Percentiles rank a stretch among this genome's conserved stretches.
These are phyloP conservation scores for Prenolepis imparis DNA, from an alignment of 2,888 invertebrate species.

Conservation along the genomic window DNA sequence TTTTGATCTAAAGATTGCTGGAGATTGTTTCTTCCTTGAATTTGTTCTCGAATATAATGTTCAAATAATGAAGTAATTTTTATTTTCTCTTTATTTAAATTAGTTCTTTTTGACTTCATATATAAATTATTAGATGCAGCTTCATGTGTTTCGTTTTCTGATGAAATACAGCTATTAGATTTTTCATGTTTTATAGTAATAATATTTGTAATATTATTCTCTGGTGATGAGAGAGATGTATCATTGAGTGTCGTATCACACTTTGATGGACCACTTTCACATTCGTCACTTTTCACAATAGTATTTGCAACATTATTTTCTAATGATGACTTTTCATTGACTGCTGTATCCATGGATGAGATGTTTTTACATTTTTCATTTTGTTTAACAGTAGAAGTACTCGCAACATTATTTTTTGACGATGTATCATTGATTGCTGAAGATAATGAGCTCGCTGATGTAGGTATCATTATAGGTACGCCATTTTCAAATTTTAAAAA, in stretches of 20 bases:
- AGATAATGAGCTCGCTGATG: not conserved
- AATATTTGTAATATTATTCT: conserved; percentile 6
- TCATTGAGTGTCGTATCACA: not conserved
- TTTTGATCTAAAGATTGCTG: conserved; percentile 2
- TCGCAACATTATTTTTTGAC: conserved; percentile 10
- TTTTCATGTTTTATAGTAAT: not conserved
- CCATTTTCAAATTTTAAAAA: conserved; percentile 62
- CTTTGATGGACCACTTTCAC: not conserved
- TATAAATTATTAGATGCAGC: not conserved
- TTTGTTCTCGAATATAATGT: conserved; percentile 14
- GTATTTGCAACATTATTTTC: not conserved
- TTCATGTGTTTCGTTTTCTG: not conserved
- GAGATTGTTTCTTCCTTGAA: not conserved
- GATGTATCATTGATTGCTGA: not conserved
- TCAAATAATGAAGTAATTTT: conserved; percentile 51
- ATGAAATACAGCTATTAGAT: not conserved
- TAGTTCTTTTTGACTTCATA: not conserved
- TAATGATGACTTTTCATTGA: not conserved
- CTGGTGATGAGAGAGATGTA: not conserved
- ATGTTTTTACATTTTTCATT: not conserved
- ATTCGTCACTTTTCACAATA: not conserved
- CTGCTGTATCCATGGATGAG: not conserved
- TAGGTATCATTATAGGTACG: conserved; percentile 35
- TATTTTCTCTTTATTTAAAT: conserved; percentile 29
- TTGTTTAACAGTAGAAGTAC: not conserved